These are phyloP conservation scores for Corapipo altera DNA, from an alignment of 2,113 vertebrate genomes.

Conservation along the genomic window DNA sequence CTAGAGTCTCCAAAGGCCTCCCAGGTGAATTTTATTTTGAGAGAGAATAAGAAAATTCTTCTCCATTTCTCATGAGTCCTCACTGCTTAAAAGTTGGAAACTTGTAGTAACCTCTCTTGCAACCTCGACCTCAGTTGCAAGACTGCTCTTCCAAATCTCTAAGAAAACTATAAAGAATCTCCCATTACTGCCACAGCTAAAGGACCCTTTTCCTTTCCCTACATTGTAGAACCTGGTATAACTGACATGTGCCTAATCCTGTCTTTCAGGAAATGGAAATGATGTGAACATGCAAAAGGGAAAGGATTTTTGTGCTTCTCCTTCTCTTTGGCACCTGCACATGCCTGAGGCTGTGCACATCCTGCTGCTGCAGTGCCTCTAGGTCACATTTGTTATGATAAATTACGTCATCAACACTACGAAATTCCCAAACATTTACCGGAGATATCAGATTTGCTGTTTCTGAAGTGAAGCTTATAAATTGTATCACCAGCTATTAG, in stretches of 20 bases:
- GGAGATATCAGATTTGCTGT: neutral
- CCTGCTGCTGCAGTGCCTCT: neutral
- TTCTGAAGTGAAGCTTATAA: neutral
- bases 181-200: neutral
- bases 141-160: neutral
- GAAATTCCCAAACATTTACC: neutral
- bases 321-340: neutral
- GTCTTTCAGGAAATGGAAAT: neutral
- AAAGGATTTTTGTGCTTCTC: neutral
- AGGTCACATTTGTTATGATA: neutral
- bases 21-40: neutral
- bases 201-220: neutral
- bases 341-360: neutral
- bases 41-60: neutral
- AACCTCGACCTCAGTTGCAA: neutral
- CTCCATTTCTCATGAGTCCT: neutral
- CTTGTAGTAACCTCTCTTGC: neutral
- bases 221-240: neutral
- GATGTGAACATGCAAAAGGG: neutral
- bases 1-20: neutral
- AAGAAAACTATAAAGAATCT: neutral
- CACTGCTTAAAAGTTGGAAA: neutral
- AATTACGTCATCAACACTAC: neutral
- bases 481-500: neutral
- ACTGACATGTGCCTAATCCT: neutral